Base-by-base conservation (phyloP, 2,113 vertebrate genomes). In the Jacana jacana region DNA sequence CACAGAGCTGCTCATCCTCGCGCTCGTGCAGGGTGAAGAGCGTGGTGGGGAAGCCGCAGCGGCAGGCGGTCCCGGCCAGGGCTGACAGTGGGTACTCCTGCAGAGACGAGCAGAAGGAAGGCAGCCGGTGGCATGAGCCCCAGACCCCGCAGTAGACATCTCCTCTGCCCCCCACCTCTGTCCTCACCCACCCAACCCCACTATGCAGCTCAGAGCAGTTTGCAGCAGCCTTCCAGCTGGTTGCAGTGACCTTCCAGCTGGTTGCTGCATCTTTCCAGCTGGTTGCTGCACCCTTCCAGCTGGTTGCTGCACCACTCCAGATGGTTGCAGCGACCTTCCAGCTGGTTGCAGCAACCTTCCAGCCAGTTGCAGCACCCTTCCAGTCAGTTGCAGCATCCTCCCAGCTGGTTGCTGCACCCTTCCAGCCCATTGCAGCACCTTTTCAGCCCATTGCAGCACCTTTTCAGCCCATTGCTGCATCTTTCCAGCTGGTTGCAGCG, bases 1-100 rank as follows among this genome's bases (percentile, higher is more conserved):
- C 98, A 17, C 99, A 99, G 96, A 99, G 98, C 81, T 98, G 98
- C 94, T 99, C 99, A 0, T 99, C 98, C 92, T 99, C 99, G 2
- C 96, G 97, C 93, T 99, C 99, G 0, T 99, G 99, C 44, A 99
- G 98, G 17, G 98, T 98, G 95, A 99, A 99, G n/a, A 98, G 98
- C 0, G 97, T 97, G 40, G 99, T 99, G 55, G 99, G 99, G 78
- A 99, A 99, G 8, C 99, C 99, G 4, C 99, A 99, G 97, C 94
- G 97, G 96, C 99, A 99, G 64, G 82, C 63, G 11, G 98, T 98
- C 31, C 99, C 99, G 0, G 98, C 99, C 49, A 99, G 98, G 4
- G 98, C 99, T 0, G 99, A 99, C 95, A 99, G 97, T 0, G 99
- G 98, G 97, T 98, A 99, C 90, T 99, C 99, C 99, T 99, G 97